Evolutionary conservation across 2,888 invertebrate species (phyloP).

Genomic region (Tetheella fluctuosa): DNA sequence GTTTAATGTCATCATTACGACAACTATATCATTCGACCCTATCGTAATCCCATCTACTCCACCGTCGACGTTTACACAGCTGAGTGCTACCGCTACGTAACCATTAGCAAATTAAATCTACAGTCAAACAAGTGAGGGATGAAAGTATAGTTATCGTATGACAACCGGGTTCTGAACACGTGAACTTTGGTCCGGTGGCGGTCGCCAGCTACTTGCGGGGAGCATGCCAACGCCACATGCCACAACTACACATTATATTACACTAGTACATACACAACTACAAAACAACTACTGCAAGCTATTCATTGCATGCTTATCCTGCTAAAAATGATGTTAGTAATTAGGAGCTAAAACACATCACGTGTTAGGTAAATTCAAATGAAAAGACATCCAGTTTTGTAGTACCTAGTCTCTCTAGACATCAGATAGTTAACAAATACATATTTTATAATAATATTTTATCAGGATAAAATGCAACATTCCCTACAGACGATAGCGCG

Average conservation of each 20-base stretch:
- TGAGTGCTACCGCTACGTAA: conserved; percentile 7
- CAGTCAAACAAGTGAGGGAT: conserved; percentile 27
- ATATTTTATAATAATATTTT: conserved; percentile 25
- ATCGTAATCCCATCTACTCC: conserved; percentile 38
- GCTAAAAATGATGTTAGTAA: conserved; percentile 35
- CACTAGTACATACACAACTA: conserved; percentile 51
- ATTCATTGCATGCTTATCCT: conserved; percentile 49
- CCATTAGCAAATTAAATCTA: conserved; percentile 22
- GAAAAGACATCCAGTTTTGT: background rate
- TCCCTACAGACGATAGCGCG: conserved; percentile 48
- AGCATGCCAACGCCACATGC: conserved; percentile 81
- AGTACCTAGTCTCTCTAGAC: too few species aligned
- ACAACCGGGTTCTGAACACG: conserved; percentile 58
- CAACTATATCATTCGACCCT: conserved; percentile 33
- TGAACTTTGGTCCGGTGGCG: conserved; percentile 53
- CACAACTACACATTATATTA: conserved; percentile 65
- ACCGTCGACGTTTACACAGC: conserved; percentile 25
- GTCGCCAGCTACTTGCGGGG: conserved; percentile 65
- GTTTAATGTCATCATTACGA: conserved; percentile 30
- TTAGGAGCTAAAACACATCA: background rate
- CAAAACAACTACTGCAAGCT: conserved; percentile 54
- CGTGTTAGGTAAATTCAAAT: too few species aligned
- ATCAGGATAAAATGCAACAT: conserved; percentile 47
- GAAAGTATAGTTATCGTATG: conserved; percentile 32
- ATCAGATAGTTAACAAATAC: too few species aligned